Evolutionary conservation across 1,140 invertebrate species (phyloP), one percentile per base, ranked within the genome.

Genomic region (Sinonovacula constricta): DNA sequence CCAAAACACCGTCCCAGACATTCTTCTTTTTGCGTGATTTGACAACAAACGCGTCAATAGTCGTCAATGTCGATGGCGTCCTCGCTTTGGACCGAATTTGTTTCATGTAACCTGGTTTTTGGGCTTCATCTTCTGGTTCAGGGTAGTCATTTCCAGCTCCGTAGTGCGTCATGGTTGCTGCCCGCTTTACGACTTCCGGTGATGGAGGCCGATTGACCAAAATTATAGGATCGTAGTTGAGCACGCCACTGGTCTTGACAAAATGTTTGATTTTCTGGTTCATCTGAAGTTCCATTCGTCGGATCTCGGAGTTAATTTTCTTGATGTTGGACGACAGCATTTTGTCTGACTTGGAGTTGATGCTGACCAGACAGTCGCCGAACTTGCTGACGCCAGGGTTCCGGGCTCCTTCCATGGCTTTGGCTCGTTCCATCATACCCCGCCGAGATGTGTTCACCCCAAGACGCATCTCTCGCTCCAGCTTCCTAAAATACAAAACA

Each of bases 31-130:
- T 86, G 26, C 65, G 82, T 0, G 80, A 57, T 71, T 83, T 81
- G 4, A 85, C 51, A 3, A 81, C 84, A 67, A 88, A 88, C 12
- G 86, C 87, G 45, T 88, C 87, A 28, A 88, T 88, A 12, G 86
- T 88, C 12, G 81, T 82, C 15, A 87, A 63, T 1, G 81, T 83
- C n/a, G 86, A 86, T 2, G 87, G 87, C 7, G 86, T 87, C 26
- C 66, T 60, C n/a, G 81, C 76, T 56, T 81, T 82, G 15, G 83
- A 82, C 34, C 81, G 33, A 12, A 86, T 59, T 10, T 81, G 85
- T 30, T 77, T 77, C 86, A 88, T 88, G 62, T 85, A 88, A 49
- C 83, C 76, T 26, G 80, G 86, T 63, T 79, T 81, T 26, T 80
- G 80, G 30, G 81, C 81, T 53, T 81, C 81, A 12, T 79, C 75